Conservation (phyloP, 2,113 vertebrate genomes). For the Alouatta palliata region DNA sequence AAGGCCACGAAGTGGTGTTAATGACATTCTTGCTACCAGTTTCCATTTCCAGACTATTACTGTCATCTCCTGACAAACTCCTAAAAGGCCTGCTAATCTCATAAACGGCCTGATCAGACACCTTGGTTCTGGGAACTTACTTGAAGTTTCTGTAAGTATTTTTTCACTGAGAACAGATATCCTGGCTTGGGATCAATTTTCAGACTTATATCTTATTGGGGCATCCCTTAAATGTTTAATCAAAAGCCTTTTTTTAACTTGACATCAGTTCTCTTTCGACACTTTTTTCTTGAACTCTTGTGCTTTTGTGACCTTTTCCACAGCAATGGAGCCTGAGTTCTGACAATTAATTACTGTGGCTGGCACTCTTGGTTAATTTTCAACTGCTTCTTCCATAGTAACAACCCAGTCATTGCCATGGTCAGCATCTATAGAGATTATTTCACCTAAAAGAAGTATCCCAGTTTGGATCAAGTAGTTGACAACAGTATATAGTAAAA, state of each 20-base stretch:
- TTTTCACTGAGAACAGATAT: background rate
- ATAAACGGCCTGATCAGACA: background rate
- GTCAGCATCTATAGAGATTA: slow-evolving; percentile 52
- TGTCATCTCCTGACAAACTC: background rate
- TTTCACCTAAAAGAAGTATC: slow-evolving; percentile 64
- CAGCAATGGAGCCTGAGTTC: background rate
- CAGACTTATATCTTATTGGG: background rate
- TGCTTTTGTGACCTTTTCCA: background rate
- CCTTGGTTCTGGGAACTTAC: background rate
- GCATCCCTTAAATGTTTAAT: background rate
- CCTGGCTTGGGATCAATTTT: background rate
- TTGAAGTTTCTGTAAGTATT: background rate
- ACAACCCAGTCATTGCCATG: background rate
- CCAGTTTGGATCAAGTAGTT: slow-evolving; percentile 42
- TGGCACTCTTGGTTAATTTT: slow-evolving; percentile 60
- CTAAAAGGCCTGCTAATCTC: background rate
- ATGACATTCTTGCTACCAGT: background rate
- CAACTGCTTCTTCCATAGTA: slow-evolving; percentile 49
- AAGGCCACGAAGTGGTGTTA: background rate
- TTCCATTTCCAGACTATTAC: background rate
- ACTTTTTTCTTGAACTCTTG: background rate
- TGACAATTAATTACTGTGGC: slow-evolving; percentile 40
- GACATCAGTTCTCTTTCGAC: background rate
- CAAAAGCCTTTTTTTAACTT: background rate
- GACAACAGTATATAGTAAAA: slow-evolving; percentile 40